phyloP scores from a whole-genome alignment of 2,888 invertebrate species.

The Tromatobia lineatoria region DNA sequence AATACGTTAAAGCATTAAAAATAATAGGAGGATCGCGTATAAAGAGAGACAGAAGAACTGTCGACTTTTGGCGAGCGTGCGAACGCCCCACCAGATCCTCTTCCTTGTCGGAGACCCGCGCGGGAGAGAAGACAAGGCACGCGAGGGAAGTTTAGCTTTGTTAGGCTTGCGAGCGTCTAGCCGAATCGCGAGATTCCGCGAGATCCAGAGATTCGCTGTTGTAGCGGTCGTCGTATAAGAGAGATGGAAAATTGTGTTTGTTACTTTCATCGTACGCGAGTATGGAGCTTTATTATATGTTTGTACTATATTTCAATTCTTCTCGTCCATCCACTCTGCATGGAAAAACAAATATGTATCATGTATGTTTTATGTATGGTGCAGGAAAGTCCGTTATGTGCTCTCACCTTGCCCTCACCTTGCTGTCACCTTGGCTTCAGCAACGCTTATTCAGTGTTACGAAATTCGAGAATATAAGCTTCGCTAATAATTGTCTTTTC shows the following conservation, averaged over 20 bases:
- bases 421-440: too few species aligned
- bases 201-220: slow-evolving; percentile 61
- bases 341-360: too few species aligned
- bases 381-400: too few species aligned
- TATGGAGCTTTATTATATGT: slow-evolving; percentile 17
- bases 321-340: too few species aligned
- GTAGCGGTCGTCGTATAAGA: neutral
- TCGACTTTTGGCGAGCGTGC: slow-evolving; percentile 54
- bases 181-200: slow-evolving; percentile 72
- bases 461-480: too few species aligned
- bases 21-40: slow-evolving; percentile 77
- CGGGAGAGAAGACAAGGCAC: neutral
- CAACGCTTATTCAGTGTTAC: too few species aligned
- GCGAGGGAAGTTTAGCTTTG: slow-evolving; percentile 27
- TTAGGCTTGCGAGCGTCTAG: slow-evolving; percentile 15
- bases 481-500: too few species aligned
- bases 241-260: slow-evolving; percentile 28
- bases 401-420: too few species aligned
- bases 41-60: neutral
- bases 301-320: too few species aligned
- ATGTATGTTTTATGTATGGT: too few species aligned
- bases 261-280: slow-evolving; percentile 51
- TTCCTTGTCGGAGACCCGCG: slow-evolving; percentile 17
- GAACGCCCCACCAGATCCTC: slow-evolving; percentile 35
- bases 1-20: slow-evolving; percentile 81